These are phyloP conservation scores for Drosophila orena DNA, from an alignment of 1,140 invertebrate species.

Conservation along the genomic window DNA sequence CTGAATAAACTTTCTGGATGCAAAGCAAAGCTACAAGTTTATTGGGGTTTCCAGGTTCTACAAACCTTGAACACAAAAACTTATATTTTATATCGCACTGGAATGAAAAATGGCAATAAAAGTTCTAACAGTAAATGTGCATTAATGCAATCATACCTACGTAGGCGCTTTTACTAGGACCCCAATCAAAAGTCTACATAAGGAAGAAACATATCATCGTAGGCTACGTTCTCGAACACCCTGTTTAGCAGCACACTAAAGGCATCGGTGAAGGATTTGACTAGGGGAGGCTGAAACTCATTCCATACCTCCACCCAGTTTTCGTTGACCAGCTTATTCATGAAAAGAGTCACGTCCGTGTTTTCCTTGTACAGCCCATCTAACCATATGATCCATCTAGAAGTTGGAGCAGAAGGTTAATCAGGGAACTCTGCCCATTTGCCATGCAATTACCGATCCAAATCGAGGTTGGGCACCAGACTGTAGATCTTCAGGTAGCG, in stretches of 20 bases:
- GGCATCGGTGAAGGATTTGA: background rate
- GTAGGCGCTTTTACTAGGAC: background rate
- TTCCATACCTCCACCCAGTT: constrained; percentile 65
- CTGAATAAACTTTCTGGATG: no score
- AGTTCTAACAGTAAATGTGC: no score
- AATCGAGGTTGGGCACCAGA: constrained; percentile 32
- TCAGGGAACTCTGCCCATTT: background rate
- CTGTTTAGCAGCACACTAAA: constrained; percentile 37
- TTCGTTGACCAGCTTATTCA: constrained; percentile 49
- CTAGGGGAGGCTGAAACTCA: constrained; percentile 34
- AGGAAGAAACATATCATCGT: constrained; percentile 67
- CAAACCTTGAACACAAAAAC: no score
- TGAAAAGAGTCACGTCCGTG: constrained; percentile 35
- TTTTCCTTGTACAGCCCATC: constrained; percentile 61
- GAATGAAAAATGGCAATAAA: no score
- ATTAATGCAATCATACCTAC: no score
- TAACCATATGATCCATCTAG: constrained; percentile 48
- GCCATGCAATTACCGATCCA: constrained; percentile 56
- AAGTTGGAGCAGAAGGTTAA: background rate
- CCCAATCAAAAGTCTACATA: constrained; percentile 5
- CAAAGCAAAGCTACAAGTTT: no score
- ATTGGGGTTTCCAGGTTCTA: no score
- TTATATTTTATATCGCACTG: no score
- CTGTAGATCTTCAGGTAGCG: constrained; percentile 56
- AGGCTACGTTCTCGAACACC: constrained; percentile 53